Evolutionary conservation across 2,888 invertebrate genomes (phyloP).

Genomic region (Creontiades dilutus): DNA sequence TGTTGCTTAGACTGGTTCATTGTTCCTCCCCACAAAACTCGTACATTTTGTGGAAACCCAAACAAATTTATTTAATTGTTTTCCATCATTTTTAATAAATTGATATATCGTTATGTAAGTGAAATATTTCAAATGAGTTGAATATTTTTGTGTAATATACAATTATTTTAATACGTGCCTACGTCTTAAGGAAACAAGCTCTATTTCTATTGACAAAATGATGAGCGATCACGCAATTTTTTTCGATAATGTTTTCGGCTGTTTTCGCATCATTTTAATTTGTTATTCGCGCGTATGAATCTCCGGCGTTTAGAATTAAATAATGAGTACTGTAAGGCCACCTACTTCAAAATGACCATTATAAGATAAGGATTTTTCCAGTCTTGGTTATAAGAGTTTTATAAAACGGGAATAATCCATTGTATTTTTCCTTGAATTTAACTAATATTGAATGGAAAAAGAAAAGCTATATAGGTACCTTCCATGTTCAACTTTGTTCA

Average conservation of each 20-base stretch:
- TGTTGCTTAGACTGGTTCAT: constrained; percentile 62
- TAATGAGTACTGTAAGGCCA: neutral
- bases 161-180: constrained; percentile 59
- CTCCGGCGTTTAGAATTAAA: neutral
- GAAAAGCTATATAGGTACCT: too few species aligned
- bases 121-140: constrained; percentile 51
- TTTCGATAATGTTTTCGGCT: constrained; percentile 22
- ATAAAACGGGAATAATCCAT: too few species aligned
- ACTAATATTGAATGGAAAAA: too few species aligned
- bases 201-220: constrained; percentile 48
- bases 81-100: constrained; percentile 43
- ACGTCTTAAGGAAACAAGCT: constrained; percentile 21
- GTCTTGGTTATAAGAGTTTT: too few species aligned
- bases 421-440: too few species aligned
- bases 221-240: constrained; percentile 18
- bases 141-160: constrained; percentile 69
- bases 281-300: constrained; percentile 21
- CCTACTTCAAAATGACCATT: too few species aligned
- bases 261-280: constrained; percentile 35
- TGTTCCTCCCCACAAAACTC: constrained; percentile 57
- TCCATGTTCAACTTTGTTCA: too few species aligned
- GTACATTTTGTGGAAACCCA: constrained; percentile 35
- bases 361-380: too few species aligned
- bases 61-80: constrained; percentile 29
- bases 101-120: constrained; percentile 52